Evolutionary conservation across 2,113 vertebrate genomes (phyloP), one percentile per base, ranked within the genome.

Genomic region (Eptesicus fuscus): DNA sequence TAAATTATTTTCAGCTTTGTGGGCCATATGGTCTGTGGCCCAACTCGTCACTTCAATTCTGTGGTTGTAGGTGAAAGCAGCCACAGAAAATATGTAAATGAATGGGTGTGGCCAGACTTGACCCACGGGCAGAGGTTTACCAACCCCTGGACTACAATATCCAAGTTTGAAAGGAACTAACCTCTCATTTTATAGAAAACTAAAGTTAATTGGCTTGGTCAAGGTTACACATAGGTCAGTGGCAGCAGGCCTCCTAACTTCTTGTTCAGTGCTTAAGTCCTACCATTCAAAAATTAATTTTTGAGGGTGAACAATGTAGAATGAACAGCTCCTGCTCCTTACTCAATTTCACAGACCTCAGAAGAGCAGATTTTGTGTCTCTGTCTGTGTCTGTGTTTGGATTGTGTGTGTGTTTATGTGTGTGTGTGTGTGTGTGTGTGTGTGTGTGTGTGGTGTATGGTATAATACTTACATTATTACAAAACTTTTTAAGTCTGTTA

Each of bases 1-100:
- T 28, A 63, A 88, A 91, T n/a, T 71, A 91, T 83, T 88, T 91
- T 91, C 88, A 88, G 71, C 17, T 63, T 73, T 88, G 49, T 71
- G 87, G 37, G 35, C 25, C 47, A 22, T 44, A n/a, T 47, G 12
- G 51, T 63, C 28, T 83, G 44, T 91, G 47, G 53, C 56, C 44
- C 17, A 84, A 61, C 14, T n/a, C 78, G 53, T 83, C 37, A 40
- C 77, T 61, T 78, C 37, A 42, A 4, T 59, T 87, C 63, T 73
- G 47, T 1, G 4, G 18, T 61, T 47, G 25, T 47, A 73, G 79
- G 42, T 79, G 28, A 85, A 73, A 59, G 65, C 67, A 53, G 70
- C 74, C 59, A 14, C 67, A 87, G 74, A 51, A 44, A 70, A 63
- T 49, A 59, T 28, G 61, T 18, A 83, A 77, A 88, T 7, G 59